Evolutionary conservation across 2,888 invertebrate species (phyloP), one percentile per base, ranked within the genome.

Genomic region (Gibbula magus): DNA sequence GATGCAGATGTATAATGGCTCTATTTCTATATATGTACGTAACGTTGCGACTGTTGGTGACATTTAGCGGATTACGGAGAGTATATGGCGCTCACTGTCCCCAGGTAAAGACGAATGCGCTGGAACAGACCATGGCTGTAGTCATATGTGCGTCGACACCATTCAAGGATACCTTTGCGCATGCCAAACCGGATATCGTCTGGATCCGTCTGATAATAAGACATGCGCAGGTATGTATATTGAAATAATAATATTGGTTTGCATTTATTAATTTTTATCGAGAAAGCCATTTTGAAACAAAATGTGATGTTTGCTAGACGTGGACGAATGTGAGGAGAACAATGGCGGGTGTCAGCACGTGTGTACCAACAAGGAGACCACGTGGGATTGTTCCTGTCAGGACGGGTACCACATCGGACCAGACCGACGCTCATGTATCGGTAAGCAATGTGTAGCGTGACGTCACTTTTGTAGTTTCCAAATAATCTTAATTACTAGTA

Each of bases 321-420:
- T 52, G 3, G 39, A 75, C 39, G 81, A 81, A 45, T 81, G 81
- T 61, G 25, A 39, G 25, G 39, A 22, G 20, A n/a, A 66, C 32
- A 81, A 81, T 67, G 81, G 81, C 18, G 78, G 75, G 32, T 81
- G 81, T 61, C 81, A 81, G 53, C 74, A 78, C 16, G 53, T 67
- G 2, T 81, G 81, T 74, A 32, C 39, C 22, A 77, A 81, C 25
- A 66, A n/a, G 7, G 66, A 74, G 7, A 78, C 78, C 7, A 35
- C 61, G 4, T 77, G 66, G 52, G 78, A 78, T 22, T 81, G 81
- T 66, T 35, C 22, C 25, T 81, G 81, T 67, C n/a, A n/a, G 0
- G 20, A 2, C n/a, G 81, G 81, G 13, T 81, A 78, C 66, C 52
- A 29, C 32, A 32, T 81, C 8, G 77, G 74, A 4, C 78, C 81